Evolutionary conservation across 2,888 invertebrate genomes (phyloP), one percentile per base, ranked within the genome.

Genomic region (Vanessa cardui): DNA sequence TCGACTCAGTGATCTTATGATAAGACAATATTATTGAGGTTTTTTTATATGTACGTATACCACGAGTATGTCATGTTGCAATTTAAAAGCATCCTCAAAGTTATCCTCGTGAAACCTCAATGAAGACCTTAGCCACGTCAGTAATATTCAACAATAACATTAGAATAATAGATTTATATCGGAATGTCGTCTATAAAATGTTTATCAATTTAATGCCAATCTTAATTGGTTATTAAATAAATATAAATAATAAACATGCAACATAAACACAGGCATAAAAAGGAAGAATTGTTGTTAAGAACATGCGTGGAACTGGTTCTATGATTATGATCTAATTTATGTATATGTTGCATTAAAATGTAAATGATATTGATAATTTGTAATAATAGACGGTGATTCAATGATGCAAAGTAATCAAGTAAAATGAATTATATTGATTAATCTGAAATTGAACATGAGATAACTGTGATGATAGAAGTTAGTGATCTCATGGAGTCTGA

Each of bases 241-340:
- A 6, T 18, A 39, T 56, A 56, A 58, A 45, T 52, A 62, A 50
- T 44, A 26, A 47, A 52, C 62, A 15, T 52, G 50, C 58, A 62
- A 50, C 21, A 39, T 45, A 26, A 61, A 47, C 31, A 31, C 44
- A 18, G 9, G n/a, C 8, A 33, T 31, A 49, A 60, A 47, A 16
- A 15, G 21, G 44, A 18, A 58, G 62, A 67, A 6, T 47, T 45
- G 58, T 39, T 12, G 39, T 39, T 39, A 58, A 46, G 52, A 45
- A 45, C 58, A 52, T 62, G 31, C n/a, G 16, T 6, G 60, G n/a
- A 62, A 67, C 62, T 31, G 44, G 62, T 62, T 65, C n/a, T 58
- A 59, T 33, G 8, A 31, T 56, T 33, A 56, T 56, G 39, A 56
- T 39, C 18, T 56, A 56, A 56, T 56, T 56, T 56, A 39, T 39